Conservation (phyloP, 2,797 vertebrate species). For the Coluber constrictor region DNA sequence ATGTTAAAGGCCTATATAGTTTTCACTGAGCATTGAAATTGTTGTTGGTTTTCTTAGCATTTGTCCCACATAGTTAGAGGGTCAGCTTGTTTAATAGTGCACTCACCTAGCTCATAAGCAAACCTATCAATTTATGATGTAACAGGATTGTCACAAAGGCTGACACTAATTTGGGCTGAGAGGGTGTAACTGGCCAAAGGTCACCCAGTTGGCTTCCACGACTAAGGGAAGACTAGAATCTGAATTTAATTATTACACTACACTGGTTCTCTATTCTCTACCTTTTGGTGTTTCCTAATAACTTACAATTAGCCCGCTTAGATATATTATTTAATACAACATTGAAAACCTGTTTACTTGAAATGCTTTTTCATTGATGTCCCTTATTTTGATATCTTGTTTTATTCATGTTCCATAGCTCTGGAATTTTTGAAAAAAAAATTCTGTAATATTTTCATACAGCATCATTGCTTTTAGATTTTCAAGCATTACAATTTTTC, state of each 20-base stretch:
- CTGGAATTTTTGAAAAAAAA: background rate
- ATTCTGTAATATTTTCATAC: background rate
- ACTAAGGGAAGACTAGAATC: background rate
- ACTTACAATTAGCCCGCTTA: background rate
- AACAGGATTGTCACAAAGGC: background rate
- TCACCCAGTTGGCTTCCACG: background rate
- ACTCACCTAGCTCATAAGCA: background rate
- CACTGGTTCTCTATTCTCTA: background rate
- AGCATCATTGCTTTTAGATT: background rate
- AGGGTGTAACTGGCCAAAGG: background rate
- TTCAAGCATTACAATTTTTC: background rate
- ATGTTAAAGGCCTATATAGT: background rate
- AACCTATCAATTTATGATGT: background rate
- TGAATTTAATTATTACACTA: background rate
- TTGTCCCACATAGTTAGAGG: background rate
- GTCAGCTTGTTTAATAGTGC: background rate
- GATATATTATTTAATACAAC: background rate
- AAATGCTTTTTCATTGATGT: background rate
- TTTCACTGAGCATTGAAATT: background rate
- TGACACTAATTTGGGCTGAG: conserved; percentile 41
- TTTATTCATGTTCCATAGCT: background rate
- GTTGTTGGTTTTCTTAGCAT: background rate
- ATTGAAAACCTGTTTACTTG: background rate
- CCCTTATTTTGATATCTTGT: background rate
- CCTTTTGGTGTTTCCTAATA: background rate